Base-by-base conservation (phyloP, 23 tunicate species). In the Styela plicata region DNA sequence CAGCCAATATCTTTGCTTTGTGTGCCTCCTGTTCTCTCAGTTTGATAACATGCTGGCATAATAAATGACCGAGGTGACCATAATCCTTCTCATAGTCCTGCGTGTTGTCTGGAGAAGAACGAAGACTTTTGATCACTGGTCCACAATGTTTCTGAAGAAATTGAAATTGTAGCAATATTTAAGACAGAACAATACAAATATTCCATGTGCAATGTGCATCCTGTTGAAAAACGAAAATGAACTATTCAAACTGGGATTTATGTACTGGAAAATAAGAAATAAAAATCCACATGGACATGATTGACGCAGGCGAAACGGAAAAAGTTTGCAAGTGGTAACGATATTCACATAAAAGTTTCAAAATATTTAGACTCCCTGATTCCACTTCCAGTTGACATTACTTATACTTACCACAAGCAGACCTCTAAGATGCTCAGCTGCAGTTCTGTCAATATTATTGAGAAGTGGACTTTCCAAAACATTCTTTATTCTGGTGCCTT, bases 81-180 rank as follows among this genome's bases (percentile, higher is more conserved):
- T 93, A 93, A 44, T 91, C 90, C n/a, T 64, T 77, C 27, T 31
- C 34, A 29, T 91, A 91, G 31, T 87, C 97, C 1, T 91, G 91
- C 0, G 88, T 63, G 25, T 64, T 66, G 61, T 91, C 97, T 24
- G 97, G 97, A 24, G 97, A 73, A 65, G 86, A 85, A 3, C 88
- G 88, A 0, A 91, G 63, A 27, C 81, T 79, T 52, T 91, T 91
- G 52, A 91, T 91, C 13, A 91, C 91, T 0, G 87, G 85, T 1
- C 97, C 91, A 36, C 97, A 88, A 79, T 91, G 97, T 84, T 91
- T 91, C 97, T 91, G 71, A 30, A 73, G 30, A n/a, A n/a, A n/a
- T n/a, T n/a, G n/a, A n/a, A n/a, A n/a, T n/a, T n/a, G n/a, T n/a
- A n/a, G n/a, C n/a, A n/a, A n/a, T n/a, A n/a, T n/a, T n/a, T n/a